Base-by-base conservation (phyloP, 2,888 invertebrate genomes). In the Drosophila melanosoma region DNA sequence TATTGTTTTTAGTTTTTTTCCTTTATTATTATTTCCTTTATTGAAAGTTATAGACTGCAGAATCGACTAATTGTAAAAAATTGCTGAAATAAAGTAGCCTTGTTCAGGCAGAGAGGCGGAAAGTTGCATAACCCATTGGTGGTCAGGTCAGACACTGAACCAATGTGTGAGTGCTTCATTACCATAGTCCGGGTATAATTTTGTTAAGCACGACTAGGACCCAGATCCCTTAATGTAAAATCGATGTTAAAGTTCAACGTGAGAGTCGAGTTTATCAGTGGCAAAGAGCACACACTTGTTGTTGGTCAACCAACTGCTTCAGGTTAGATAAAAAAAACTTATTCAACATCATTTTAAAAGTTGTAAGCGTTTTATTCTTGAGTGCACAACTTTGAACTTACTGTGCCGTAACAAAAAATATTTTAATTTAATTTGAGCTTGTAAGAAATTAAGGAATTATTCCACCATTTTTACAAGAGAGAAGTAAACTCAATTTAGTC, bases 131-230 rank as follows among this genome's bases (percentile, higher is more conserved):
- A 59, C 57, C 65, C 26, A 35, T 52, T 11, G 26, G 23, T 60
- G 67, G 67, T 36, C 42, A 40, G 29, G 53, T 38, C 17, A 26
- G 17, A 17, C 20, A 48, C n/a, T 38, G 35, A 23, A 10, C 63
- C 73, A 29, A 76, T 60, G 48, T 65, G 79, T 32, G 72, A 63
- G 72, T 65, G 56, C 76, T 69, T 79, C 76, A 69, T 70, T 70
- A 70, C 61, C 69, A 74, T 69, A 71, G 33, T 36, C 8, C 17
- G 60, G 63, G 57, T 63, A 76, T 68, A 76, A 57, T 60, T 79
- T 62, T 51, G 60, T 7, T 8, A 20, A 33, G n/a, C 52, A 20
- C 8, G 20, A 8, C 33, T 32, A 12, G 52, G 20, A 32, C 29
- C 29, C n/a, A 48, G 3, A 35, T 29, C 29, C 40, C 58, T 35